Evolutionary conservation across 2,797 vertebrate genomes (phyloP).

Genomic region (Setipinna tenuifilis): DNA sequence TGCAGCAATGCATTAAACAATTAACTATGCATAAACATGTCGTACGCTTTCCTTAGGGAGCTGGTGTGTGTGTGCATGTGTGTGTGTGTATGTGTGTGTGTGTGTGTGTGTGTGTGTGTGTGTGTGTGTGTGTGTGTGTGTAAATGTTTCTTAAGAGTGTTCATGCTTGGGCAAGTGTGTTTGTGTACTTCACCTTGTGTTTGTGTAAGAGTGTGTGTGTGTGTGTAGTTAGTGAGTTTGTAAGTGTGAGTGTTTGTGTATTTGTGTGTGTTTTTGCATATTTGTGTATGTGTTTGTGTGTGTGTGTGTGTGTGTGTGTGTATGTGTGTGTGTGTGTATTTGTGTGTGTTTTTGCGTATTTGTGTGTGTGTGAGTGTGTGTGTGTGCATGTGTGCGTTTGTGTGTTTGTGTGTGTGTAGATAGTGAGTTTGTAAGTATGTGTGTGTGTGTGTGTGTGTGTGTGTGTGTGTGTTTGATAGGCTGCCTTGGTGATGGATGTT

Average conservation of each 20-base stretch:
- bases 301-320: constrained; percentile 47
- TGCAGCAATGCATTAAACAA: too few species aligned
- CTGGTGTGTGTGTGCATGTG: too few species aligned
- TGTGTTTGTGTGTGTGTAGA: constrained; percentile 32
- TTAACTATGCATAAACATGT: too few species aligned
- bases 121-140: too few species aligned
- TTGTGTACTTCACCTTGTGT: neutral
- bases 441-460: constrained; percentile 53
- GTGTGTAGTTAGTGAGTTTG: neutral
- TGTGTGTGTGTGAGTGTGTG: neutral
- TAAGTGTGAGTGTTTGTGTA: neutral
- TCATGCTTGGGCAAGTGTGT: too few species aligned
- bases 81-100: too few species aligned
- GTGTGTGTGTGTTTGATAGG: constrained; percentile 54
- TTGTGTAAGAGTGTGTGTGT: neutral
- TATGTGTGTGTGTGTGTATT: constrained; percentile 56
- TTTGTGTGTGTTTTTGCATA: neutral
- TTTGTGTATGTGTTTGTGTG: neutral
- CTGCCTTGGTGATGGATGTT: constrained; percentile 68
- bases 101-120: too few species aligned
- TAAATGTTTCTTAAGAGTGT: too few species aligned
- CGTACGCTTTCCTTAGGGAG: too few species aligned
- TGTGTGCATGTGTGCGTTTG: constrained; percentile 1
- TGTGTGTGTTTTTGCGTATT: neutral
- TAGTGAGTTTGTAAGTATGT: neutral